Conservation (phyloP, 2,888 invertebrate genomes). For the Tetramorium bicarinatum region DNA sequence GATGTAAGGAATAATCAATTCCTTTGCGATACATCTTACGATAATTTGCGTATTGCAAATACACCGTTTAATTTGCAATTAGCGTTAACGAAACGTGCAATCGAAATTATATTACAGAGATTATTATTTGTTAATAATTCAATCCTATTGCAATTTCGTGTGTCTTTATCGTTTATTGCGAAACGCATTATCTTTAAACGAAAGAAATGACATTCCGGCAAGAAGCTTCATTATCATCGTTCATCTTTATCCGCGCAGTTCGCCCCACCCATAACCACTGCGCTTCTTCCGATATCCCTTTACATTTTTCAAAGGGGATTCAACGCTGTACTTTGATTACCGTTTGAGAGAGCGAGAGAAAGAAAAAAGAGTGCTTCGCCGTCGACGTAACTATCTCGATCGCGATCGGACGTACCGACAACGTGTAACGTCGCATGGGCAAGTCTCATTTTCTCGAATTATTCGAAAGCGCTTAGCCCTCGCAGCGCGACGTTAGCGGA, state of each 20-base stretch:
- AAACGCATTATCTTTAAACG: constrained; percentile 18
- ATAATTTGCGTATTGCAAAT: background rate
- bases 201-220: constrained; percentile 27
- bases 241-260: constrained; percentile 41
- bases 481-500: constrained; percentile 19
- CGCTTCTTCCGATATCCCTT: constrained; percentile 25
- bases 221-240: constrained; percentile 51
- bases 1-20: background rate
- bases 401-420: background rate
- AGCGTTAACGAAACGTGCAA: background rate
- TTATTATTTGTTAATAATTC: background rate
- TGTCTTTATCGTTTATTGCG: constrained; percentile 33
- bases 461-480: constrained; percentile 26
- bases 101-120: background rate
- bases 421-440: background rate
- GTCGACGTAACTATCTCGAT: constrained; percentile 29
- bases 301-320: constrained; percentile 45
- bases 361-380: constrained; percentile 6
- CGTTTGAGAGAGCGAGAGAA: constrained; percentile 57
- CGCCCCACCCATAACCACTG: background rate
- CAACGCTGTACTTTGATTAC: constrained; percentile 64
- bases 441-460: constrained; percentile 25
- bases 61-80: constrained; percentile 17
- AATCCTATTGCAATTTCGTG: background rate
- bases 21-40: background rate